Evolutionary conservation across 2,797 vertebrate genomes (phyloP), one percentile per base, ranked within the genome.

Genomic region (Acridotheres tristis): DNA sequence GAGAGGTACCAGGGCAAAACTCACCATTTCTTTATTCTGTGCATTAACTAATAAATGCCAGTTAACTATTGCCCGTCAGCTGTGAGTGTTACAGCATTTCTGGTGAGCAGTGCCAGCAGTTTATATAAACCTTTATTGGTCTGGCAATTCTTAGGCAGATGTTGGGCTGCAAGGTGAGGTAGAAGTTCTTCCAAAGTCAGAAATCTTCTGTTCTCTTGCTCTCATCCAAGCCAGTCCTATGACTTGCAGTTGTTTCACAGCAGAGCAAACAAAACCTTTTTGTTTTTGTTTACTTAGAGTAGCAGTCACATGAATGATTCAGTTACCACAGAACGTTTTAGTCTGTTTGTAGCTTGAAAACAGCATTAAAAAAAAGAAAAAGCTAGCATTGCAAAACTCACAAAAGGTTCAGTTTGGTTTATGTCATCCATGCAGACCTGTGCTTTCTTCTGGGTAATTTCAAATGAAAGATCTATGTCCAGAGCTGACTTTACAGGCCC

Each of bases 261-360:
- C 34, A 87, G 53, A 94, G 51, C 32, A 90, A 97, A 95, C 91
- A 96, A 94, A 95, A 88, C 47, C 27, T 65, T 80, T 95, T 89
- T 89, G 47, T 19, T 89, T 88, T 86, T 94, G 43, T 72, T 95
- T 97, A 68, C 73, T 96, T 93, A 84, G 85, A 71, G 69, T 34
- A 85, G 65, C 45, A 82, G 65, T 89, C 68, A 66, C 48, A 59
- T 90, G 94, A 92, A 89, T 78, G 71, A 82, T 66, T 95, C 22
- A 2, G 12, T 88, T 90, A 58, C 57, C 71, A 94, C 43, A 63
- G 90, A 90, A 92, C 71, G 71, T 63, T 93, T 96, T 94, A 88
- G 95, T 93, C 93, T 61, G 75, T 93, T 86, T 82, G 53, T 78
- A 69, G 38, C 63, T 85, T 80, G 85, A 63, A 95, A 96, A 88